Conservation (phyloP, 30 jellyfish, hydroid and myxozoan genomes). For the Turritopsis dohrnii region DNA sequence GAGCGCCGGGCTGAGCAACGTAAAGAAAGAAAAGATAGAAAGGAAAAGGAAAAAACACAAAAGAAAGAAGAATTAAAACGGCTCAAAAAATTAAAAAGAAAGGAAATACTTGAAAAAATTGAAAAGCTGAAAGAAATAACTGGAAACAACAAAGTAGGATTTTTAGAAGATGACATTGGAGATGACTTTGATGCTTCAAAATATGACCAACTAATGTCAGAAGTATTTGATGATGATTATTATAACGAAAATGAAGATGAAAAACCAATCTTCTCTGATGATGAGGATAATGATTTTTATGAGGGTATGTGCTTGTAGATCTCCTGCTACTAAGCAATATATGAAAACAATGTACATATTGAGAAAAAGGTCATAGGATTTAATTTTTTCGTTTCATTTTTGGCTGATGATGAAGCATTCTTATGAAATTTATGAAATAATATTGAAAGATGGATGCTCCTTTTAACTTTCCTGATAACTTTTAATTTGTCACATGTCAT, state of each 20-base stretch:
- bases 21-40: slow-evolving; percentile 73
- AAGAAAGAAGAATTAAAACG: slow-evolving; percentile 71
- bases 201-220: slow-evolving; percentile 73
- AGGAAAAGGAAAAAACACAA: slow-evolving; percentile 71
- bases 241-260: slow-evolving; percentile 53
- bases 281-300: slow-evolving; percentile 23
- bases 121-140: slow-evolving; percentile 90
- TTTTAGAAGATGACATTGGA: slow-evolving; percentile 87
- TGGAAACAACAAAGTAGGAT: slow-evolving; percentile 88
- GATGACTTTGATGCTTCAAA: slow-evolving; percentile 89
- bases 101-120: slow-evolving; percentile 82
- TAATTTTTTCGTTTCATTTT: too few species aligned
- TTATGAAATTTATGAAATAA: too few species aligned
- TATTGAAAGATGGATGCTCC: too few species aligned
- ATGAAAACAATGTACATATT: too few species aligned
- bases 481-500: too few species aligned
- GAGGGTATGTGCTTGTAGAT: neutral
- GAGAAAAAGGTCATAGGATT: too few species aligned
- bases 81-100: slow-evolving; percentile 76
- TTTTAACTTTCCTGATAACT: too few species aligned
- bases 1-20: slow-evolving; percentile 72
- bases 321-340: neutral
- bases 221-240: slow-evolving; percentile 65
- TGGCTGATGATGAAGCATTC: too few species aligned
- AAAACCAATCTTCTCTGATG: slow-evolving; percentile 73